These are phyloP conservation scores for Scopus umbretta DNA, from an alignment of 2,113 vertebrate genomes.

Conservation along the genomic window DNA sequence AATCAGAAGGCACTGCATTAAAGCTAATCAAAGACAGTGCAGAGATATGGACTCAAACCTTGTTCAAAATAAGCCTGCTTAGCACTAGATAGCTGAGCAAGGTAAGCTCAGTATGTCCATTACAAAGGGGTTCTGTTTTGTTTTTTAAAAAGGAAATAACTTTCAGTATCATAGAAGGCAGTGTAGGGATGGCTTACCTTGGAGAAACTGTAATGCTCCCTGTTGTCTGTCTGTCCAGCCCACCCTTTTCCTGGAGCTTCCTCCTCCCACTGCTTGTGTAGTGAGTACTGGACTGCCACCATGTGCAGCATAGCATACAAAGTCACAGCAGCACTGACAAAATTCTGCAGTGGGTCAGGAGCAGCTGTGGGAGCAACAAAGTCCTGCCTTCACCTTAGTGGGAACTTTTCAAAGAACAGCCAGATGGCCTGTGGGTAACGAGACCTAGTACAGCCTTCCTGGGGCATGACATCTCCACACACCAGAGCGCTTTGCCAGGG, in stretches of 20 bases:
- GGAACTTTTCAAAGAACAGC: background rate
- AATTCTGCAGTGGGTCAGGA: background rate
- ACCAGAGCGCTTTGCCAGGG: background rate
- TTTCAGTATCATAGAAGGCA: background rate
- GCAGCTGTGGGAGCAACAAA: background rate
- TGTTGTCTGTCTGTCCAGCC: background rate
- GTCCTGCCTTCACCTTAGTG: background rate
- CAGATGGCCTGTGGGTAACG: background rate
- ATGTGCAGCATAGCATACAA: background rate
- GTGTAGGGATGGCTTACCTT: background rate
- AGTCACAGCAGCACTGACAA: background rate
- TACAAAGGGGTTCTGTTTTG: background rate
- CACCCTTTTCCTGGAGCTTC: background rate
- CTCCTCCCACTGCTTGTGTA: background rate
- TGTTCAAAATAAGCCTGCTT: slow-evolving; percentile 32
- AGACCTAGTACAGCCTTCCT: background rate
- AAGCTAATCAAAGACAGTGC: background rate
- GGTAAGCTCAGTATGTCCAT: background rate
- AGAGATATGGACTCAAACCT: background rate
- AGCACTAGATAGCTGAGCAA: background rate
- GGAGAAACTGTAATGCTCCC: background rate
- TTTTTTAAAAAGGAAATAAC: background rate
- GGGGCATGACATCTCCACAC: background rate
- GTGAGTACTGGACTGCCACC: background rate
- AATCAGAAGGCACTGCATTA: slow-evolving; percentile 28